Evolutionary conservation across 2,888 invertebrate species (phyloP), one percentile per base, ranked within the genome.

Genomic region (Chrysotoxum bicinctum): DNA sequence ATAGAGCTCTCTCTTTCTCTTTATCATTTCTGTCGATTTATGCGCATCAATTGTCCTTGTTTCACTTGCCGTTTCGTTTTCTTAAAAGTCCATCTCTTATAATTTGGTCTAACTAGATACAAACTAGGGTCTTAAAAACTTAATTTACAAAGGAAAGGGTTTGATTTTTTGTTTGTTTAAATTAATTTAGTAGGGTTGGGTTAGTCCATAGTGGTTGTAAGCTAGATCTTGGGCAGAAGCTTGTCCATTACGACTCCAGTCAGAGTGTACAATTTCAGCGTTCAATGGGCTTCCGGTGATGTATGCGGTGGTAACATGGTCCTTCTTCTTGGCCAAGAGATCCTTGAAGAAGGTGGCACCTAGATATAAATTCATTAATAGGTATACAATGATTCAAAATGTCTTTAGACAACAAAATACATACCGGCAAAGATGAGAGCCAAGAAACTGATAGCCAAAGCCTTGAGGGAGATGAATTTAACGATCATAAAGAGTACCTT

Each of bases 381-480:
- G 2, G 26, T 7, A 6, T 30, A 3, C 10, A 35, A 35, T 12
- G 9, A 12, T 3, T 0, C 8, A 72, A 19, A 32, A n/a, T 16
- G n/a, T n/a, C 2, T 26, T 2, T 6, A 3, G 26, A 26, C 4
- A 26, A 4, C 26, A 12, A 48, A 19, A 32, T 2, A 6, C n/a
- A 89, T 88, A 92, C 94, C 94, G 26, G 95, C 94, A 45, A 95
- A 91, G 43, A 94, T 91, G 83, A 95, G 91, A 32, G 95, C 94
- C 86, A 94, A 92, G 54, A 94, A 89, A 62, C 95, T 94, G 35
- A 94, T 93, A 77, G 94, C 94, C 70, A 95, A 92, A 72, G 94
- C 95, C 90, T 95, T 95, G 88, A 95, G 93, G 9, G 95, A 94
- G 62, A 95, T 93, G 82, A 95, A 90, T n/a, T 94, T 94, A 56